Conservation (phyloP, 1,140 invertebrate species). For the Liolophura sinensis region DNA sequence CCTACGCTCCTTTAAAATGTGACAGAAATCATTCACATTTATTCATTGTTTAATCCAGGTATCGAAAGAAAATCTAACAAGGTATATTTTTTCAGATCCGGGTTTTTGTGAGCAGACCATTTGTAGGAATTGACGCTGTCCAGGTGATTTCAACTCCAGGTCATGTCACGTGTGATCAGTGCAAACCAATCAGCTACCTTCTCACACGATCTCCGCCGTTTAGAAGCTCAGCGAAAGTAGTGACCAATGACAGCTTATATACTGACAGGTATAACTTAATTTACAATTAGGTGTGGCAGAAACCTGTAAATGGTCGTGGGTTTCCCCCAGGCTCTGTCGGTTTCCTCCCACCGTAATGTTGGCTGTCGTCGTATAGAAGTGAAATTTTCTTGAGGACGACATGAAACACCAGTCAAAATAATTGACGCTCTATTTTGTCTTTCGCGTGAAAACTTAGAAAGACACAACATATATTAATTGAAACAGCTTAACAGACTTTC, state of each 20-base stretch:
- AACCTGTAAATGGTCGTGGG: too few relatives aligned
- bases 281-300: too few relatives aligned
- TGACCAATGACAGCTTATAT: too few relatives aligned
- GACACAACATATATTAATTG: too few relatives aligned
- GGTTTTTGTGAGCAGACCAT: constrained; percentile 25
- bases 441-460: neutral
- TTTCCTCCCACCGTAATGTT: too few relatives aligned
- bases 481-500: too few relatives aligned
- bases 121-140: constrained; percentile 36
- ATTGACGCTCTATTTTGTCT: neutral
- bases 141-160: constrained; percentile 21
- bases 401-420: too few relatives aligned
- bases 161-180: constrained; percentile 18
- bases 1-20: neutral
- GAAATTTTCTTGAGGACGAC: too few relatives aligned
- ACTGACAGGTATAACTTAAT: constrained; percentile 1
- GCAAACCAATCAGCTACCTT: constrained; percentile 26
- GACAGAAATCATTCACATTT: neutral
- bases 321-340: too few relatives aligned
- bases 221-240: neutral
- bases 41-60: too few relatives aligned
- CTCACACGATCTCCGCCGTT: constrained; percentile 30
- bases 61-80: neutral
- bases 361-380: too few relatives aligned
- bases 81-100: constrained; percentile 21